Percentiles rank a stretch among this genome's conserved stretches.
Evolutionary conservation across 1,140 invertebrate genomes (phyloP).

Genomic region (Bombyx mandarina): DNA sequence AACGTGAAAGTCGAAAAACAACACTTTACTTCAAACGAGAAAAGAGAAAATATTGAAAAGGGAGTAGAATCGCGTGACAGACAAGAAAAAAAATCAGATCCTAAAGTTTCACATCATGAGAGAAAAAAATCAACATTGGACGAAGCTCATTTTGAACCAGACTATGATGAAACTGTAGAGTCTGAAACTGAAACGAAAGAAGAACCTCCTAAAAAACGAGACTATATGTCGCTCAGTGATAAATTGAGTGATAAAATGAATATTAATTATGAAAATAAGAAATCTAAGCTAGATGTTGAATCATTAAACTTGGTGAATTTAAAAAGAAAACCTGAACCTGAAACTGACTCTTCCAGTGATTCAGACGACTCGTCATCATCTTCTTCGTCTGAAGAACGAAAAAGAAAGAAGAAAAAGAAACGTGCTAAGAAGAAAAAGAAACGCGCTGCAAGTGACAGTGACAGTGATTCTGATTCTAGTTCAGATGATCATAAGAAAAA

Average conservation of each 20-base stretch:
- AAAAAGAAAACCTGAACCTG: slow-evolving; percentile 62
- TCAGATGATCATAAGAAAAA: slow-evolving; percentile 69
- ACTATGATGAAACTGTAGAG: slow-evolving; percentile 76
- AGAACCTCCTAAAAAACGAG: slow-evolving; percentile 44
- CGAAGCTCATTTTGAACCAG: slow-evolving; percentile 81
- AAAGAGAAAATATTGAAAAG: slow-evolving; percentile 59
- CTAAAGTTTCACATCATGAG: slow-evolving; percentile 61
- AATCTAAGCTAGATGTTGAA: slow-evolving; percentile 47
- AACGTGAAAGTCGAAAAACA: slow-evolving; percentile 31
- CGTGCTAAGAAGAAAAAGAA: slow-evolving; percentile 63
- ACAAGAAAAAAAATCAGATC: slow-evolving; percentile 22
- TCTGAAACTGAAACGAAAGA: slow-evolving; percentile 62
- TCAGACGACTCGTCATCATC: slow-evolving; percentile 56
- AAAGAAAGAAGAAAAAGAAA: slow-evolving; percentile 64
- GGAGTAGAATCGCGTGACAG: slow-evolving; percentile 33
- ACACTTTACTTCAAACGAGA: slow-evolving; percentile 43
- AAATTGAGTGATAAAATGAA: not conserved
- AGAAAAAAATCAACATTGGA: slow-evolving; percentile 78
- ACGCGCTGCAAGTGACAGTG: slow-evolving; percentile 57
- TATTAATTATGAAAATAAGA: slow-evolving; percentile 33
- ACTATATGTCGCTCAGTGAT: slow-evolving; percentile 31
- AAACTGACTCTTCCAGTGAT: slow-evolving; percentile 55
- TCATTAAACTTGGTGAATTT: slow-evolving; percentile 64
- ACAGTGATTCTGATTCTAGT: slow-evolving; percentile 62
- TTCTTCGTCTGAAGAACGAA: slow-evolving; percentile 56